Conservation (phyloP, 2,888 invertebrate species). For the Erebia palarica region DNA sequence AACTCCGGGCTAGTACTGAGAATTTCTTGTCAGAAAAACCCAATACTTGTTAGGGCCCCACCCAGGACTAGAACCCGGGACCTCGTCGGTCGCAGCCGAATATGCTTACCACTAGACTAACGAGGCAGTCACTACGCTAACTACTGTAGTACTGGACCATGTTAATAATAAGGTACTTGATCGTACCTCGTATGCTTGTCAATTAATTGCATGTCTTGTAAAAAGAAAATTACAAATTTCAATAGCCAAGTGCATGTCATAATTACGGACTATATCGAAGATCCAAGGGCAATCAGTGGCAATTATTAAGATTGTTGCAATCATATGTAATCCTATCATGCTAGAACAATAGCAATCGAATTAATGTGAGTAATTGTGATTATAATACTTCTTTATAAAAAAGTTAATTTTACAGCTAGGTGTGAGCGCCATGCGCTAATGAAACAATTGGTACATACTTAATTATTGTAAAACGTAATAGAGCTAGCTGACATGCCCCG, state of each 20-base stretch:
- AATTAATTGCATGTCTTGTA: not conserved
- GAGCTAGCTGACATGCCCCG: no score
- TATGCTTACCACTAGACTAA: no score
- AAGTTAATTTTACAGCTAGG: not conserved
- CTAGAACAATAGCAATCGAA: not conserved
- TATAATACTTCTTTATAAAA: not conserved
- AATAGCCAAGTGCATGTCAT: not conserved
- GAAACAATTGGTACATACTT: no score
- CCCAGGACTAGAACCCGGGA: no score
- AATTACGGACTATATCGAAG: not conserved
- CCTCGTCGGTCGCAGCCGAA: no score
- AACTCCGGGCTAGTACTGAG: no score
- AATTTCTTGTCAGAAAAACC: no score
- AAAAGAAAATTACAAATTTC: conserved; percentile 4
- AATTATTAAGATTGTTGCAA: conserved; percentile 1
- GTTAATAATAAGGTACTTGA: not conserved
- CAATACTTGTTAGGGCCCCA: no score
- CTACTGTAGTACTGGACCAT: no score
- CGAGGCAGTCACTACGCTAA: no score
- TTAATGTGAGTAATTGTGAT: not conserved
- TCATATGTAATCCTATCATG: not conserved
- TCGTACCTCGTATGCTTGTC: not conserved
- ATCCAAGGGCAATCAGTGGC: not conserved
- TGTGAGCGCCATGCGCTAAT: not conserved
- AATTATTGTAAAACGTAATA: no score